Evolutionary conservation across 2,888 invertebrate species (phyloP).

Genomic region (Anticlea derivata): DNA sequence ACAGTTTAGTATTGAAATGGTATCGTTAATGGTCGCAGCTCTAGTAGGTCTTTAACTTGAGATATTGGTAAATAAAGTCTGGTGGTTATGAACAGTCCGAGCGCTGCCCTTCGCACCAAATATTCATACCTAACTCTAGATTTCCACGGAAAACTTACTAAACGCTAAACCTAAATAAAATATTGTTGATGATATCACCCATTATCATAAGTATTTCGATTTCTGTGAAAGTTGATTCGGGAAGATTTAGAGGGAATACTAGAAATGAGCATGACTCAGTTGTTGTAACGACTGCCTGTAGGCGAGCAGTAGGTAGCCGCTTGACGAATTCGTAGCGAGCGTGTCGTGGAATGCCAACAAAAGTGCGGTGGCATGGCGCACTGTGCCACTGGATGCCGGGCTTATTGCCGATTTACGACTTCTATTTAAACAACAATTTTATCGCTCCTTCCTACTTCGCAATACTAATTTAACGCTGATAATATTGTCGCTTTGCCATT

Average conservation of each 20-base stretch:
- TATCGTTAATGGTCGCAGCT: background rate
- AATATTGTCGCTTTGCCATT: constrained; percentile 8
- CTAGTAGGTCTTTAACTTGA: background rate
- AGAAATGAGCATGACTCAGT: constrained; percentile 43
- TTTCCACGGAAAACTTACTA: constrained; percentile 2
- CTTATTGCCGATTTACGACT: constrained; percentile 55
- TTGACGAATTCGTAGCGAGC: constrained; percentile 40
- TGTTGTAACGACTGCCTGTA: constrained; percentile 30
- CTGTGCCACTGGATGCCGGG: constrained; percentile 39
- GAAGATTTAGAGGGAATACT: constrained; percentile 24
- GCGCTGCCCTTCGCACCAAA: background rate
- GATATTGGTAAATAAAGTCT: background rate
- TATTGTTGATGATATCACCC: constrained; percentile 13
- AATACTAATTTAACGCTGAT: constrained; percentile 31
- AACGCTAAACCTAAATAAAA: constrained; percentile 2
- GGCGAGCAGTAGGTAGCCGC: constrained; percentile 36
- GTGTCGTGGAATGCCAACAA: constrained; percentile 51
- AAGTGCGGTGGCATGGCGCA: constrained; percentile 34
- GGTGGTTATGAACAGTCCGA: background rate
- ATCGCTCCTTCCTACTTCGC: constrained; percentile 41
- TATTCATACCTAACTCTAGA: background rate
- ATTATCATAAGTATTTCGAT: constrained; percentile 12
- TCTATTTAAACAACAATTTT: constrained; percentile 49
- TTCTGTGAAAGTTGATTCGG: constrained; percentile 25
- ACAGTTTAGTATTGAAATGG: background rate